Percentiles rank a stretch among this genome's conserved stretches.
Evolutionary conservation across 2,113 vertebrate genomes (phyloP).

Genomic region (Verasper variegatus): DNA sequence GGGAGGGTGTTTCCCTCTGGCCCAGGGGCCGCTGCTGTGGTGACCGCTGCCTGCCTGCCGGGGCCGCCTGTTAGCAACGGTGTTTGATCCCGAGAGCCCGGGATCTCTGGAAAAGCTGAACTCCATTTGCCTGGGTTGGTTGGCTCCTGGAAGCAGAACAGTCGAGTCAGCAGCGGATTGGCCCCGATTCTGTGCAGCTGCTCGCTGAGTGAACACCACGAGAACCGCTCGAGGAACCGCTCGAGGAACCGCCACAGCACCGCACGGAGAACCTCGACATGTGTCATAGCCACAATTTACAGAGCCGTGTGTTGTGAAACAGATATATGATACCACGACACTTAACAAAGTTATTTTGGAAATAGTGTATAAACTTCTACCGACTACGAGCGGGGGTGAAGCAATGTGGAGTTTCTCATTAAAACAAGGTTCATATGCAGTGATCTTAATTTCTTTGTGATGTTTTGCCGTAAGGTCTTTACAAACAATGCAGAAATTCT

Average conservation of each 20-base stretch:
- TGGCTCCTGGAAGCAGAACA: conserved; percentile 77
- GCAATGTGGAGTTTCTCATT: conserved; percentile 62
- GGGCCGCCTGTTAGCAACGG: conserved; percentile 69
- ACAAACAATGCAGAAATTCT: conserved; percentile 13
- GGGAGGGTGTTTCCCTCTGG: conserved; percentile 83
- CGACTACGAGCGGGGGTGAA: conserved; percentile 43
- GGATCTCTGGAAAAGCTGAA: conserved; percentile 80
- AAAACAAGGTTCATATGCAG: conserved; percentile 29
- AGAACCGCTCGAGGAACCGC: conserved; percentile 73
- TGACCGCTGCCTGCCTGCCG: conserved; percentile 76
- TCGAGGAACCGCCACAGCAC: conserved; percentile 71
- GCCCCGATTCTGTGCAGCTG: conserved; percentile 74
- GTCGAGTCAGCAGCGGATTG: conserved; percentile 68
- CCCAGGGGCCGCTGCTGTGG: conserved; percentile 76
- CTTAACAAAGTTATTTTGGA: conserved; percentile 84
- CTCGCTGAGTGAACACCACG: conserved; percentile 64
- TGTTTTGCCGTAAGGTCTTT: neutral
- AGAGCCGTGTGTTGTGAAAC: conserved; percentile 82
- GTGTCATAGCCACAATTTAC: conserved; percentile 85
- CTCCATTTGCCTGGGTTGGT: conserved; percentile 74
- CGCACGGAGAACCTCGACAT: conserved; percentile 80
- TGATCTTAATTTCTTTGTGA: conserved; percentile 23
- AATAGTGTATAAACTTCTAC: conserved; percentile 61
- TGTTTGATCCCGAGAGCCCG: conserved; percentile 79
- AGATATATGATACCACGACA: conserved; percentile 79